Evolutionary conservation across 2,888 invertebrate species (phyloP).

Genomic region (Polyommatus icarus): DNA sequence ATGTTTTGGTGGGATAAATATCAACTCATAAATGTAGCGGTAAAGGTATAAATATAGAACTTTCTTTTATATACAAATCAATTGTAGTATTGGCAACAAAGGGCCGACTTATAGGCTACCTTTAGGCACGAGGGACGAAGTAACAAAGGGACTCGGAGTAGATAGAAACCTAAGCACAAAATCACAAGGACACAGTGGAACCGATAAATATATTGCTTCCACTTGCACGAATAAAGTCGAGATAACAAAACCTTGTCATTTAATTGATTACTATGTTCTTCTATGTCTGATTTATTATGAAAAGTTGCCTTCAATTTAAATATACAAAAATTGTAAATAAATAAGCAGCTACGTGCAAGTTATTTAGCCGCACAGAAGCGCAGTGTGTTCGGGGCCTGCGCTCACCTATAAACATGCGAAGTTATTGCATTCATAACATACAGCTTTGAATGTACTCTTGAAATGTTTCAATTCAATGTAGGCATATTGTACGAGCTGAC

Average conservation of each 20-base stretch:
- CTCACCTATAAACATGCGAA: constrained; percentile 29
- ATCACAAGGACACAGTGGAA: not conserved
- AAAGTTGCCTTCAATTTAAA: not conserved
- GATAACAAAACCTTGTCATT: not conserved
- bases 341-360: not conserved
- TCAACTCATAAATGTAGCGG: too few species aligned
- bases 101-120: not conserved
- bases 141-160: not conserved
- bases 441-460: constrained; percentile 37
- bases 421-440: constrained; percentile 36
- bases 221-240: not conserved
- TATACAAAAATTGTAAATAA: not conserved
- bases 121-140: not conserved
- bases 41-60: not conserved
- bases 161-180: not conserved
- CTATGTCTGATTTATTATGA: not conserved
- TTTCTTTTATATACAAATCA: not conserved
- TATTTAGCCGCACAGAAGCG: not conserved
- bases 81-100: not conserved
- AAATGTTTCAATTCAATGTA: constrained; percentile 33
- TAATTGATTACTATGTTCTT: not conserved
- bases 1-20: too few species aligned
- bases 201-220: not conserved
- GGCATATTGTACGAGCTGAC: constrained; percentile 34
- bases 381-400: not conserved